These are phyloP conservation scores for Dryadula phaetusa DNA, from an alignment of 2,888 invertebrate species.

Conservation along the genomic window DNA sequence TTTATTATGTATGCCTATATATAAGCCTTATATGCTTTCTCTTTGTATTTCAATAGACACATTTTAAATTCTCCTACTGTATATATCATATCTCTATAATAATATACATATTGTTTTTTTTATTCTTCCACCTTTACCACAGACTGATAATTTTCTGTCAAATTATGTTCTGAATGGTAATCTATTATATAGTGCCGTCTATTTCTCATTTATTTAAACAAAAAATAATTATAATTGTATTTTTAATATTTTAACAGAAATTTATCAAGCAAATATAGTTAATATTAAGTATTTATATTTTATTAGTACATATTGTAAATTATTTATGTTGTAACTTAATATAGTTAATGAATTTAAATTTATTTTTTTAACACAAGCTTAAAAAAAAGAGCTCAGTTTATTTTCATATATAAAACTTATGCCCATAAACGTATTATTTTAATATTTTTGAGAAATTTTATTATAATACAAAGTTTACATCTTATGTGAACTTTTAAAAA, in stretches of 20 bases:
- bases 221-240: neutral
- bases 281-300: slow-evolving; percentile 9
- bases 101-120: neutral
- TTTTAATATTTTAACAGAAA: neutral
- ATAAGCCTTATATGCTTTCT: too few relatives aligned
- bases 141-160: neutral
- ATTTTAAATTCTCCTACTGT: too few relatives aligned
- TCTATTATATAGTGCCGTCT: too few relatives aligned
- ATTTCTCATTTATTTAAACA: too few relatives aligned
- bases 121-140: neutral
- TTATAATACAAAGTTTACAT: slow-evolving; percentile 12
- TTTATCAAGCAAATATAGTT: neutral
- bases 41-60: too few relatives aligned
- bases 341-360: neutral
- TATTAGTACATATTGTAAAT: neutral
- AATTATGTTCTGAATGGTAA: too few relatives aligned
- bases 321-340: neutral
- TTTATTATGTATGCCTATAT: too few relatives aligned
- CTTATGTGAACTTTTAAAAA: slow-evolving; percentile 8
- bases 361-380: neutral
- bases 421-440: slow-evolving; percentile 26
- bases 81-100: too few relatives aligned
- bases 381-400: neutral
- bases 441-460: slow-evolving; percentile 34
- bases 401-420: slow-evolving; percentile 1